Percentiles rank a stretch among this genome's conserved stretches.
phyloP scores from a whole-genome alignment of 2,113 vertebrate genomes.

The Lucifuga dentata region DNA sequence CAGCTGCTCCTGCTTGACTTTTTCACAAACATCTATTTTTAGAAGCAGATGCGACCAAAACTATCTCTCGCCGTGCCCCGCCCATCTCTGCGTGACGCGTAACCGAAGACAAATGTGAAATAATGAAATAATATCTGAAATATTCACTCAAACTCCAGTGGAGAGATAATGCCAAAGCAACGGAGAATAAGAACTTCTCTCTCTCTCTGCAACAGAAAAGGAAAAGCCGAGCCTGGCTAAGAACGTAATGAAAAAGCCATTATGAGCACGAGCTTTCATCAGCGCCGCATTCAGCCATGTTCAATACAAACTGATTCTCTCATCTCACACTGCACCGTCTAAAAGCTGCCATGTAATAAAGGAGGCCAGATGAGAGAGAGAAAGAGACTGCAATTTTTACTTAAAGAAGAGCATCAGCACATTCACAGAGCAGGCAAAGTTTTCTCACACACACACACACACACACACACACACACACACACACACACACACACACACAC shows the following conservation, averaged over 20 bases:
- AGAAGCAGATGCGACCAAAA: slow-evolving; percentile 10
- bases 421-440: slow-evolving; percentile 37
- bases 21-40: slow-evolving; percentile 20
- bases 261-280: slow-evolving; percentile 76
- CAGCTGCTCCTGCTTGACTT: neutral
- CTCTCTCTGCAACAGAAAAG: slow-evolving; percentile 47
- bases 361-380: slow-evolving; percentile 37
- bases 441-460: neutral
- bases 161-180: slow-evolving; percentile 15
- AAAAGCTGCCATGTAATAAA: slow-evolving; percentile 54
- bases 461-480: neutral
- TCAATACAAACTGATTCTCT: slow-evolving; percentile 73
- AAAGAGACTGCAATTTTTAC: slow-evolving; percentile 36
- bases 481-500: neutral
- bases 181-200: slow-evolving; percentile 40
- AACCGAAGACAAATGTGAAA: slow-evolving; percentile 45
- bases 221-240: slow-evolving; percentile 65
- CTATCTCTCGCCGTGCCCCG: too few relatives aligned
- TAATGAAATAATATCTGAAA: slow-evolving; percentile 40
- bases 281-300: slow-evolving; percentile 69
- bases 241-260: slow-evolving; percentile 75
- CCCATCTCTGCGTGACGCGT: neutral
- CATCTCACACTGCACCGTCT: slow-evolving; percentile 56
- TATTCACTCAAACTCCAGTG: slow-evolving; percentile 21
- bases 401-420: slow-evolving; percentile 56